Percentiles rank a stretch among this genome's conserved stretches.
Conservation (phyloP, 2,888 invertebrate species). For the Chrysomela aeneicollis region DNA sequence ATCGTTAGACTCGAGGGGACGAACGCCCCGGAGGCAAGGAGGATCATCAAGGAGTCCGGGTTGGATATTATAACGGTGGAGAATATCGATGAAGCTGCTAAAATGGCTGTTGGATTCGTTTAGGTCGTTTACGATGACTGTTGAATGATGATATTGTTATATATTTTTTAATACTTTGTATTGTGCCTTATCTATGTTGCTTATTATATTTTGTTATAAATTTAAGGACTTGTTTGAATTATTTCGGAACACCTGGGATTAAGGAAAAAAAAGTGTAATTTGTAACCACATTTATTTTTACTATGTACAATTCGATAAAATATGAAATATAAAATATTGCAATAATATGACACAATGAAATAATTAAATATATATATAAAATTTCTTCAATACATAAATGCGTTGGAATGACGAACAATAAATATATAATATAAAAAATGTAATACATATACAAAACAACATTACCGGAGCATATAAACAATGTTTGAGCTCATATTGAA, state of each 20-base stretch:
- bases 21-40: slow-evolving; percentile 84
- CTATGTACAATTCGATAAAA: slow-evolving; percentile 1
- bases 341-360: not conserved
- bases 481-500: not conserved
- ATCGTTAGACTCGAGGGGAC: slow-evolving; percentile 96
- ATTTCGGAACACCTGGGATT: too few relatives aligned
- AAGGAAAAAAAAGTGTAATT: too few relatives aligned
- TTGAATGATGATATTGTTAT: not conserved
- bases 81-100: slow-evolving; percentile 93
- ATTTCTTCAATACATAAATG: not conserved
- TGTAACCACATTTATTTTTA: not conserved
- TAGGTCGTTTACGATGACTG: not conserved
- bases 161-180: not conserved
- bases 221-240: not conserved
- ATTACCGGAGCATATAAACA: not conserved
- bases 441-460: slow-evolving; percentile 1
- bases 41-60: slow-evolving; percentile 83
- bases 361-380: not conserved
- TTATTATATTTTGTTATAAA: not conserved
- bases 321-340: slow-evolving; percentile 1
- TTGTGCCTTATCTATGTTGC: slow-evolving; percentile 1
- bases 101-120: slow-evolving; percentile 73
- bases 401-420: not conserved
- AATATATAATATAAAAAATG: not conserved
- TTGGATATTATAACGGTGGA: slow-evolving; percentile 83